Percentiles rank a stretch among this genome's conserved stretches.
These are phyloP conservation scores for Columbina picui DNA, from an alignment of 2,113 vertebrate genomes.

Conservation along the genomic window DNA sequence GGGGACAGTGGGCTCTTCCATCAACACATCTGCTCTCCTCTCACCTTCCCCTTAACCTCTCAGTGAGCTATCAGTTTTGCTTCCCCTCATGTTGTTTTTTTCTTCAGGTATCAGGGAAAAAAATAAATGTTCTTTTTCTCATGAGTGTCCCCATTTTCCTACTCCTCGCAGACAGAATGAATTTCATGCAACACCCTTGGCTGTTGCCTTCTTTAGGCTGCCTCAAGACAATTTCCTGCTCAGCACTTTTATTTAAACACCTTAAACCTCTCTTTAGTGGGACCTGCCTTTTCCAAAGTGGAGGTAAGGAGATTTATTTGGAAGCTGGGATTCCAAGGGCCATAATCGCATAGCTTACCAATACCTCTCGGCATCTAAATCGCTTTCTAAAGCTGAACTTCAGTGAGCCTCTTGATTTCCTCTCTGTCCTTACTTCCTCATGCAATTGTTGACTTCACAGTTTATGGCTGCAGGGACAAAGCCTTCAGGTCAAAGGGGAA, in stretches of 20 bases:
- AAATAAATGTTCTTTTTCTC: neutral
- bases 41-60: neutral
- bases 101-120: neutral
- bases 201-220: neutral
- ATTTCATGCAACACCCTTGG: neutral
- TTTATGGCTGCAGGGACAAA: neutral
- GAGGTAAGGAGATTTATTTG: neutral
- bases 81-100: neutral
- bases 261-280: neutral
- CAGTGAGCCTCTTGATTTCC: neutral
- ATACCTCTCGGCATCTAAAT: neutral
- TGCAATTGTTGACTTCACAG: neutral
- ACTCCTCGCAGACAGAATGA: neutral
- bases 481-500: neutral
- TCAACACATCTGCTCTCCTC: neutral
- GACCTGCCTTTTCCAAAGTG: neutral
- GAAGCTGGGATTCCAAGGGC: neutral
- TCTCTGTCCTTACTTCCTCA: neutral
- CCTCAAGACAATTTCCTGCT: neutral
- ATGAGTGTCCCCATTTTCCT: neutral
- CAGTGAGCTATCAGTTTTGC: neutral
- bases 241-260: neutral
- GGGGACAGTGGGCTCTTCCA: neutral
- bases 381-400: neutral
- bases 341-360: neutral